Conservation (phyloP, 2,113 vertebrate species). For the Nothoprocta perdicaria region DNA sequence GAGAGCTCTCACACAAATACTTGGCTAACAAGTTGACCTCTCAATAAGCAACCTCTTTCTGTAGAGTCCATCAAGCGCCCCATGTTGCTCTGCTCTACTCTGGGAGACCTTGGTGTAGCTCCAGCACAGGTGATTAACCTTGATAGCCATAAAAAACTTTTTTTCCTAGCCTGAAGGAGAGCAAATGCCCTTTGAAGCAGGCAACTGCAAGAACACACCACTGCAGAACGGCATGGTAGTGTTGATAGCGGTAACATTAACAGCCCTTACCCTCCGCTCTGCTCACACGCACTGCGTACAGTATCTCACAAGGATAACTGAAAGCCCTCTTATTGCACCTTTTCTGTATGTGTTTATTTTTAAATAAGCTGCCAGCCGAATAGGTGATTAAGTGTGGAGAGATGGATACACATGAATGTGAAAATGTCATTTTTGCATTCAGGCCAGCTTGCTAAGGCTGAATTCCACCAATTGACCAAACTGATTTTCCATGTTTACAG, state of each 20-base stretch:
- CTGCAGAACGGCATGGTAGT: rapidly evolving
- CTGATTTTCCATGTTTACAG: neutral
- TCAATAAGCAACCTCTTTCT: neutral
- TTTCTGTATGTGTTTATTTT: slow-evolving; percentile 31
- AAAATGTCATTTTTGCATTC: neutral
- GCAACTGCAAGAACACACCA: neutral
- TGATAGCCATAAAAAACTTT: neutral
- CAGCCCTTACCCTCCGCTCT: neutral
- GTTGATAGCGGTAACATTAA: rapidly evolving
- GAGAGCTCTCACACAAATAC: neutral
- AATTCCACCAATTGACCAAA: neutral
- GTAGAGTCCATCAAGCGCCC: neutral
- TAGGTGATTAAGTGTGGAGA: slow-evolving; percentile 15
- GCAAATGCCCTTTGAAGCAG: neutral
- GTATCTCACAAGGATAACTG: neutral
- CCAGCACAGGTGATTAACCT: neutral
- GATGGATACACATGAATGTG: neutral
- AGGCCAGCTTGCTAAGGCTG: neutral
- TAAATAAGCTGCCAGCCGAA: slow-evolving; percentile 16
- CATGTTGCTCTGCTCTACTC: rapidly evolving
- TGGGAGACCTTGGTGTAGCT: neutral
- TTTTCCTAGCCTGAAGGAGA: rapidly evolving
- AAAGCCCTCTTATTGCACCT: neutral
- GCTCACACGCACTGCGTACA: neutral
- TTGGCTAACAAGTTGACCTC: neutral